Evolutionary conservation across 2,797 vertebrate genomes (phyloP).

Genomic region (Philypnodon macrostomus): DNA sequence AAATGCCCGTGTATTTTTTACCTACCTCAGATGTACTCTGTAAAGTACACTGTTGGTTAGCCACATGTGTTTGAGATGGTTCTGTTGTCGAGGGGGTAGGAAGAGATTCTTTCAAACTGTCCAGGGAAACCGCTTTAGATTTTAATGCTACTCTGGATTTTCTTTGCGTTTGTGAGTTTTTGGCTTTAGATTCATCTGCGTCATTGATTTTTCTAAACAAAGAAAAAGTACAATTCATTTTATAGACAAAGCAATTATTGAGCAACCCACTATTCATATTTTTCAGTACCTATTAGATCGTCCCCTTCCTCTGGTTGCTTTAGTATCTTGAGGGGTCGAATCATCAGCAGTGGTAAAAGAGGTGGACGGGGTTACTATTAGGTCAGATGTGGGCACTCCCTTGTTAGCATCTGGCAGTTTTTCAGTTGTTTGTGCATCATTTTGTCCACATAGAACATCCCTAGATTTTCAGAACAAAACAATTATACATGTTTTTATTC

Average conservation of each 20-base stretch:
- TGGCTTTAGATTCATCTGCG: neutral
- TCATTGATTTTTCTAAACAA: neutral
- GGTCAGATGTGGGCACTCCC: neutral
- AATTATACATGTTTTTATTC: neutral
- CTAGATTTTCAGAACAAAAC: slow-evolving; percentile 3
- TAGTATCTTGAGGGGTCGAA: neutral
- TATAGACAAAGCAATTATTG: too few relatives aligned
- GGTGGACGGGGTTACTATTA: neutral
- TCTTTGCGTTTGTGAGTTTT: slow-evolving; percentile 33
- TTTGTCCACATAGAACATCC: slow-evolving; percentile 30
- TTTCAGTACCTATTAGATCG: neutral
- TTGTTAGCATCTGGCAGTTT: slow-evolving; percentile 19
- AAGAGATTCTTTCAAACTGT: neutral
- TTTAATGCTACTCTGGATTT: slow-evolving; percentile 26
- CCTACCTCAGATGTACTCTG: slow-evolving; percentile 39
- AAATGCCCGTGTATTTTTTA: neutral
- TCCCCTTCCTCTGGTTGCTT: neutral
- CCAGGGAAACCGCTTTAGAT: neutral
- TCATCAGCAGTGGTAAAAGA: neutral
- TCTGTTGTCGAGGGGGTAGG: neutral
- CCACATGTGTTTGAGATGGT: neutral
- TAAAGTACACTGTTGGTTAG: neutral
- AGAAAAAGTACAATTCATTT: too few relatives aligned
- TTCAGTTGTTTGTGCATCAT: slow-evolving; percentile 38
- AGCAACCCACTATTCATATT: too few relatives aligned